Conservation (phyloP, 2,888 invertebrate species). For the Pollenia amentaria region DNA sequence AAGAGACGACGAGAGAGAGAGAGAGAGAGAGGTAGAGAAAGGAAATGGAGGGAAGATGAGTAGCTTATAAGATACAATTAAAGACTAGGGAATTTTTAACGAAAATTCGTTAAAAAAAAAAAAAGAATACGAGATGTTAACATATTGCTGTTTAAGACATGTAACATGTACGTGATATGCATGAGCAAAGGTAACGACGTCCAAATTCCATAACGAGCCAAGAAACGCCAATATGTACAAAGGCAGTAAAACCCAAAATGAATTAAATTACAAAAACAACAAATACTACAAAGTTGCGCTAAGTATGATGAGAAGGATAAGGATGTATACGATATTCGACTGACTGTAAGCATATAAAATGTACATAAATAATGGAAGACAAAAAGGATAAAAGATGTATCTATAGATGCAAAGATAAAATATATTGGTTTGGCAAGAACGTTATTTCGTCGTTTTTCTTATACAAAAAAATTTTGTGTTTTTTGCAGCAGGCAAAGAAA, state of each 20-base stretch:
- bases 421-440: conserved; percentile 20
- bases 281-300: conserved; percentile 19
- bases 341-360: conserved; percentile 49
- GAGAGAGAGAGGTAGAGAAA: too few relatives aligned
- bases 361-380: conserved; percentile 64
- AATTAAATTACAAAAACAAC: conserved; percentile 32
- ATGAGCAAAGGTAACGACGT: conserved; percentile 40
- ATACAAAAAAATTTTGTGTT: neutral
- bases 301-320: conserved; percentile 7
- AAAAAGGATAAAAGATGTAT: conserved; percentile 44
- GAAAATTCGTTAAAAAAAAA: conserved; percentile 1
- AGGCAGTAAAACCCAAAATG: conserved; percentile 46
- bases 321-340: neutral
- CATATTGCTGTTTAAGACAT: conserved; percentile 65
- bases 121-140: conserved; percentile 35
- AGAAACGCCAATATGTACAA: conserved; percentile 23
- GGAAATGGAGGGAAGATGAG: conserved; percentile 5
- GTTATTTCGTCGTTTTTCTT: neutral
- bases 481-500: neutral
- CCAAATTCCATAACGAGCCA: conserved; percentile 26
- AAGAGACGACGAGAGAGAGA: too few relatives aligned
- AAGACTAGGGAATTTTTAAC: conserved; percentile 31
- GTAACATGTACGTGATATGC: conserved; percentile 68
- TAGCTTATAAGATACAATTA: conserved; percentile 3
- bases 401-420: conserved; percentile 16